Evolutionary conservation across 1,140 invertebrate species (phyloP).

Genomic region (Cydia strobilella): DNA sequence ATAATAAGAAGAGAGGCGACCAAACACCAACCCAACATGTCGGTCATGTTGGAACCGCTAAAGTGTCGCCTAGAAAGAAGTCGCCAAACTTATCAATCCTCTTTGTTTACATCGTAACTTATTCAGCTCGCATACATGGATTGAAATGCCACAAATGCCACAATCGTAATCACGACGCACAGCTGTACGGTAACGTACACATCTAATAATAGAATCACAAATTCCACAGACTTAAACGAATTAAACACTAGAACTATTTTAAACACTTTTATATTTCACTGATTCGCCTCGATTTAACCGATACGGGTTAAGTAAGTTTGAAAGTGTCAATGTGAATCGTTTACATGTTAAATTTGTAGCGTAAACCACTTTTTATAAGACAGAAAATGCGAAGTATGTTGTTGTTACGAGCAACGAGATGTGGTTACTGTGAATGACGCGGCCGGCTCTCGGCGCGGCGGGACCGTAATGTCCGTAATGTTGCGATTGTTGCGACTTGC

Average conservation of each 20-base stretch:
- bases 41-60: neutral
- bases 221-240: constrained; percentile 43
- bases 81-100: constrained; percentile 10
- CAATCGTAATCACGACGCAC: neutral
- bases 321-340: neutral
- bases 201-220: constrained; percentile 23
- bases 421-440: constrained; percentile 19
- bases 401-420: constrained; percentile 22
- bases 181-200: constrained; percentile 4
- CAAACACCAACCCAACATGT: constrained; percentile 14
- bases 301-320: neutral
- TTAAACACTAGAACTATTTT: constrained; percentile 42
- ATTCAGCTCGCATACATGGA: neutral
- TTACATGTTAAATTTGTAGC: neutral
- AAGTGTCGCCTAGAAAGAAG: neutral
- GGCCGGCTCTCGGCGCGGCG: constrained; percentile 13
- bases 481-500: too few species aligned
- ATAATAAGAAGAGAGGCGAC: neutral
- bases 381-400: neutral
- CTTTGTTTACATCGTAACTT: constrained; percentile 28
- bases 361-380: neutral
- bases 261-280: constrained; percentile 43
- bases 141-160: constrained; percentile 18
- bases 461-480: constrained; percentile 17
- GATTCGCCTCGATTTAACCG: neutral